Percentiles rank a stretch among this genome's conserved stretches.
These are phyloP conservation scores for Hydrolagus colliei DNA, from an alignment of 2,797 vertebrate genomes.

Conservation along the genomic window DNA sequence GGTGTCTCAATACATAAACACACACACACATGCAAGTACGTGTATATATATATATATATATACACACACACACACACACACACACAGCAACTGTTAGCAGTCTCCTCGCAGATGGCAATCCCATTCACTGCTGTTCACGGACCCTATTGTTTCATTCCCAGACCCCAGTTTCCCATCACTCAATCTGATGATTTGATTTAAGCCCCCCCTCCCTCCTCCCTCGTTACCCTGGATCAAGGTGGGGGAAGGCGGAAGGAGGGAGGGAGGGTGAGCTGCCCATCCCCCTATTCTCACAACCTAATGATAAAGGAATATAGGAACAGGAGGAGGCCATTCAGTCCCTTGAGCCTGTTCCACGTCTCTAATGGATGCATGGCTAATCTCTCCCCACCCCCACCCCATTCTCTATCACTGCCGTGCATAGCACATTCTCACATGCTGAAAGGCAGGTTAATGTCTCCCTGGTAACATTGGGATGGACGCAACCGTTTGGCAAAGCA, in stretches of 20 bases:
- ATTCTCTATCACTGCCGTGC: too few relatives aligned
- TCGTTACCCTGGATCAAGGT: slow-evolving; percentile 37
- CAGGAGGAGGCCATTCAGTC: too few relatives aligned
- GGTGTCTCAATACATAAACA: too few relatives aligned
- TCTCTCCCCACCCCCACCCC: too few relatives aligned
- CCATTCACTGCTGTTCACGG: slow-evolving; percentile 31
- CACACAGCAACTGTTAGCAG: slow-evolving; percentile 56
- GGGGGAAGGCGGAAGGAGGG: slow-evolving; percentile 36
- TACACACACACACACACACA: slow-evolving; percentile 37
- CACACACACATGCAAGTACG: too few relatives aligned
- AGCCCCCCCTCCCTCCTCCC: slow-evolving; percentile 32
- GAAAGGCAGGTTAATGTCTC: not conserved
- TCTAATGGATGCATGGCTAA: too few relatives aligned
- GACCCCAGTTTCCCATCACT: slow-evolving; percentile 40
- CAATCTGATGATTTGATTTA: slow-evolving; percentile 43
- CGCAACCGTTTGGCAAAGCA: not conserved
- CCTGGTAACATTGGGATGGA: too few relatives aligned
- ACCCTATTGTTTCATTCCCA: slow-evolving; percentile 43
- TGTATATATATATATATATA: too few relatives aligned
- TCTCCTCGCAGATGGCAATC: slow-evolving; percentile 55
- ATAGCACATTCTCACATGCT: not conserved
- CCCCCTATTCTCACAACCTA: too few relatives aligned
- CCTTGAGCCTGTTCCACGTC: too few relatives aligned
- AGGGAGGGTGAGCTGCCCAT: too few relatives aligned
- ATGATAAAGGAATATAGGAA: too few relatives aligned